phyloP scores from a whole-genome alignment of 2,888 invertebrate species.

The Drosophila recens region DNA sequence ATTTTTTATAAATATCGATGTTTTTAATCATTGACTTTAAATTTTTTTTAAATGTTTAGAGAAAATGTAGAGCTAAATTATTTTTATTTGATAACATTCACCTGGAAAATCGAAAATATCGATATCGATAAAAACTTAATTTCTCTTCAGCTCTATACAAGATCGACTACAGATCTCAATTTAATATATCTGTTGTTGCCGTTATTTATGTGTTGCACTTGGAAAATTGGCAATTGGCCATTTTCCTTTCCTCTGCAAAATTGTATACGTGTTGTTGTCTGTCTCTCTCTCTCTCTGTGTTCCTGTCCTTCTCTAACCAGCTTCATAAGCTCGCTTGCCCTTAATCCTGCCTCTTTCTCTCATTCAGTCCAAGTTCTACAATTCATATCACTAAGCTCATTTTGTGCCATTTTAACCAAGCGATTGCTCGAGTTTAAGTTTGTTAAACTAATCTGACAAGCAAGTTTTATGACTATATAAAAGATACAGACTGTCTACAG shows the following conservation, averaged over 20 bases:
- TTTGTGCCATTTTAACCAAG: constrained; percentile 23
- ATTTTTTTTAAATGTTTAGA: too few relatives aligned
- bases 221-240: constrained; percentile 25
- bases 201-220: constrained; percentile 68
- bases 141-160: not conserved
- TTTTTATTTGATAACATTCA: too few relatives aligned
- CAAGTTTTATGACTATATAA: not conserved
- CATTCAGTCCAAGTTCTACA: constrained; percentile 23
- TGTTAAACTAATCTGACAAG: not conserved
- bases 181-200: constrained; percentile 39
- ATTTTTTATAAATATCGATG: too few relatives aligned
- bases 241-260: not conserved
- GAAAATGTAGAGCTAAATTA: too few relatives aligned
- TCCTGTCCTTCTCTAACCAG: constrained; percentile 27
- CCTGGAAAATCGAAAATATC: too few relatives aligned
- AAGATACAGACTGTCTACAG: not conserved
- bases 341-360: constrained; percentile 16
- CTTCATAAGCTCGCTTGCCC: constrained; percentile 31
- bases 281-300: constrained; percentile 1
- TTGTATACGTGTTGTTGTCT: constrained; percentile 6
- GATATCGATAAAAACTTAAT: not conserved
- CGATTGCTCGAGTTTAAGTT: constrained; percentile 1
- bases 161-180: constrained; percentile 18
- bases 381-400: constrained; percentile 17
- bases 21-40: too few relatives aligned